Evolutionary conservation across 2,888 invertebrate species (phyloP), one percentile per base, ranked within the genome.

Genomic region (Caenorhabditis drosophilae): DNA sequence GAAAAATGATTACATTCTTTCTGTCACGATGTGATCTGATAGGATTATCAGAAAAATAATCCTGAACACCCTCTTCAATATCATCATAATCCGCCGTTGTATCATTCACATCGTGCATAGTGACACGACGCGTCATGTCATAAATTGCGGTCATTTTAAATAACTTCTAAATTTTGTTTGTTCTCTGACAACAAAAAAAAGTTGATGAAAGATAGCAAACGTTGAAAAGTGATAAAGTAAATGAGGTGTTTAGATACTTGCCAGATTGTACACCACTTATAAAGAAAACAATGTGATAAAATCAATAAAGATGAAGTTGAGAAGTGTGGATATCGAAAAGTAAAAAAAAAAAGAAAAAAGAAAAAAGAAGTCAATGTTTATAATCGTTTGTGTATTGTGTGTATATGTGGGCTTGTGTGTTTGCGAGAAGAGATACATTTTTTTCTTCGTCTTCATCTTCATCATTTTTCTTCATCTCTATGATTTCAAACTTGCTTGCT

Each of bases 71-170:
- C n/a, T 41, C 26, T 9, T 60, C 63, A 50, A 47, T 31, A 9
- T 59, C 63, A 35, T 67, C 70, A 46, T 62, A 62, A 25, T 18
- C 34, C 23, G 36, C 38, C 18, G 53, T 38, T 23, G 66, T 62
- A 35, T 55, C 49, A 22, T 68, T 60, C 16, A 69, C 57, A 49
- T 80, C 78, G 55, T 77, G 76, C 75, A 78, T 77, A 23, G 78
- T 77, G 23, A 80, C 78, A 34, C 77, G 77, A 49, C 80, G 77
- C 27, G 79, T 75, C 73, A 80, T 70, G 48, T 80, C 80, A 62
- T 71, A 79, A n/a, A 80, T 71, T 7, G 78, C 76, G 20, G 77
- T 67, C 73, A 75, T 79, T 40, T 20, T 20, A 40, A 7, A 4
- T 40, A 6, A n/a, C 4, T 40, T 40, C 3, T 16, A 15, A 40